These are phyloP conservation scores for Eupristina koningsbergeri DNA, from an alignment of 1,140 invertebrate genomes.

Conservation along the genomic window DNA sequence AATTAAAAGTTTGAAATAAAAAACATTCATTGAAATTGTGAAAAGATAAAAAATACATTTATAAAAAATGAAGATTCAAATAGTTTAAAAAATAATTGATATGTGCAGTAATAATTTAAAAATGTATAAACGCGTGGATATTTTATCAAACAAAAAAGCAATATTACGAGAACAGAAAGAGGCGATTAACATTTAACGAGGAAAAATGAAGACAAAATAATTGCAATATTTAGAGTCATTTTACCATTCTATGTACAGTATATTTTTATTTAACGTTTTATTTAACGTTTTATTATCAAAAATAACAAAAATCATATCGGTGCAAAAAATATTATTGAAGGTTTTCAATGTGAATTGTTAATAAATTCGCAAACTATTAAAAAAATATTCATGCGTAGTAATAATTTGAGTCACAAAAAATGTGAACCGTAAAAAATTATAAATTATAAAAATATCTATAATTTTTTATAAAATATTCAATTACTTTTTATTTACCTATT, in stretches of 20 bases:
- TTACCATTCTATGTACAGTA: background rate
- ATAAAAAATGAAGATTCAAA: background rate
- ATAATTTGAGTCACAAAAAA: background rate
- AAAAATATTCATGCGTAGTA: background rate
- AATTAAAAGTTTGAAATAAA: too few relatives aligned
- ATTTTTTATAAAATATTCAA: background rate
- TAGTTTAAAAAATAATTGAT: background rate
- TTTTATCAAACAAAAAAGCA: background rate
- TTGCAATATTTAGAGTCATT: background rate
- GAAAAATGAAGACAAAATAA: background rate
- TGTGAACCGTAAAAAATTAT: background rate
- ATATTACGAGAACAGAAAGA: background rate
- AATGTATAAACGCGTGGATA: too few relatives aligned
- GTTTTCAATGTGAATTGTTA: background rate
- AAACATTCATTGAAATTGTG: too few relatives aligned
- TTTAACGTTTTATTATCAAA: background rate
- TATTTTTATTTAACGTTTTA: background rate
- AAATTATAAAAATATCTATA: background rate
- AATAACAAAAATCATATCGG: background rate
- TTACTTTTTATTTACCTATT: too few relatives aligned
- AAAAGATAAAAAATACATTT: background rate
- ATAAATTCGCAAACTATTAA: background rate
- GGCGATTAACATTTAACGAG: background rate
- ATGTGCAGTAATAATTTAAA: too few relatives aligned
- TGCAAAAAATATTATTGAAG: background rate